Evolutionary conservation across 2,888 invertebrate species (phyloP).

Genomic region (Gymnoscelis rufifasciata): DNA sequence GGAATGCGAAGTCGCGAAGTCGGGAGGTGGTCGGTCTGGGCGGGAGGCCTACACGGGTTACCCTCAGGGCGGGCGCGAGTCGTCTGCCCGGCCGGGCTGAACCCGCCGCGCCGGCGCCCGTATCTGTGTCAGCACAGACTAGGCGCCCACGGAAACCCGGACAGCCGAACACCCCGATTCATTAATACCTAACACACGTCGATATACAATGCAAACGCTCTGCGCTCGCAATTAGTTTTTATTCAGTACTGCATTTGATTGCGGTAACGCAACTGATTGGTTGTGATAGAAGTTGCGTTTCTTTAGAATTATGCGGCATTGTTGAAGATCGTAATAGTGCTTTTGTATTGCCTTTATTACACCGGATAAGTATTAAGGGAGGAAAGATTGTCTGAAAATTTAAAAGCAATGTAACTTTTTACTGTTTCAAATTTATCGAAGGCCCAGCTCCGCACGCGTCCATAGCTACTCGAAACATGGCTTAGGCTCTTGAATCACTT

Average conservation of each 20-base stretch:
- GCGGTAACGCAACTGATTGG: neutral
- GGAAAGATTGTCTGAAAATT: too few relatives aligned
- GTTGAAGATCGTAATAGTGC: too few relatives aligned
- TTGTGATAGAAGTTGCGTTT: too few relatives aligned
- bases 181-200: constrained; percentile 45
- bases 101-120: constrained; percentile 75
- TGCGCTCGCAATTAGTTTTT: constrained; percentile 8
- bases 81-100: constrained; percentile 66
- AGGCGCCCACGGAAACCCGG: constrained; percentile 58
- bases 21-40: constrained; percentile 17
- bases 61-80: constrained; percentile 65
- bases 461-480: too few relatives aligned
- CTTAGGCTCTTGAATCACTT: too few relatives aligned
- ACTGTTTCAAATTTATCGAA: too few relatives aligned
- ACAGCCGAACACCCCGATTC: constrained; percentile 46
- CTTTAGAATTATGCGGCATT: too few relatives aligned
- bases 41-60: constrained; percentile 48
- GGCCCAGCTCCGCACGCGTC: too few relatives aligned
- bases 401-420: too few relatives aligned
- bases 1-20: constrained; percentile 37
- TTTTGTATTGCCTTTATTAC: too few relatives aligned
- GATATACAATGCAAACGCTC: constrained; percentile 10
- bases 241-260: neutral
- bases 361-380: too few relatives aligned
- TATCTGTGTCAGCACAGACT: constrained; percentile 72